phyloP scores from a whole-genome alignment of 2,113 vertebrate genomes.

The Propithecus coquereli region DNA sequence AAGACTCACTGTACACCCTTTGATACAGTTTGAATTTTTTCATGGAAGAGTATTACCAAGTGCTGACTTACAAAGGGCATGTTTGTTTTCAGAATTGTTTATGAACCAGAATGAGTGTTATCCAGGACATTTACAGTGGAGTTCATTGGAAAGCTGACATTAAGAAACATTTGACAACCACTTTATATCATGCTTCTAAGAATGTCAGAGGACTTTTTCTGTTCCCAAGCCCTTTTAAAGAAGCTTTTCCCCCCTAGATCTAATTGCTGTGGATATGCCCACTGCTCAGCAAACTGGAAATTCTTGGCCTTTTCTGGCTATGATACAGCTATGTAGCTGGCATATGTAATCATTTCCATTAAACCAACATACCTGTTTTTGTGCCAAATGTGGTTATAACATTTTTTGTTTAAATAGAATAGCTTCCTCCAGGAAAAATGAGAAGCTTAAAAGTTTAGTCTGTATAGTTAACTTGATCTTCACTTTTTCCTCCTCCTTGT shows the following conservation, averaged over 20 bases:
- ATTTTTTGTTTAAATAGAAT: not conserved
- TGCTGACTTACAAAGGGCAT: not conserved
- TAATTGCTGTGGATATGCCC: not conserved
- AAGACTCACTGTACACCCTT: not conserved
- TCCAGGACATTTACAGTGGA: not conserved
- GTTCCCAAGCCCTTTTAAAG: not conserved
- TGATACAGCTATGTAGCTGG: not conserved
- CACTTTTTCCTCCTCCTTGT: not conserved
- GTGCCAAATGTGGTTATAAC: not conserved
- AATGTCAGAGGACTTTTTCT: not conserved
- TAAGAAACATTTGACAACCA: not conserved
- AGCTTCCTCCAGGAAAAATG: not conserved
- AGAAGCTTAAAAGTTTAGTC: not conserved
- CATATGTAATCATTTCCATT: not conserved
- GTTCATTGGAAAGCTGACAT: not conserved
- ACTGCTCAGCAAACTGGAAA: not conserved
- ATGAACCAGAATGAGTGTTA: not conserved
- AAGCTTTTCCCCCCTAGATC: not conserved
- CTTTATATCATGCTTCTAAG: not conserved
- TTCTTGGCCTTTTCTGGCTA: not conserved
- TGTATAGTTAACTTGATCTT: not conserved
- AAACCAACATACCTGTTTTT: not conserved
- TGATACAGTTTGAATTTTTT: not conserved
- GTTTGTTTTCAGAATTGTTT: not conserved
- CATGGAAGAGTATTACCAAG: not conserved